A percentile compares a stretch with the other conserved stretches of the same genome.
Evolutionary conservation across 2,888 invertebrate genomes (phyloP).

Genomic region (Eilema depressum): DNA sequence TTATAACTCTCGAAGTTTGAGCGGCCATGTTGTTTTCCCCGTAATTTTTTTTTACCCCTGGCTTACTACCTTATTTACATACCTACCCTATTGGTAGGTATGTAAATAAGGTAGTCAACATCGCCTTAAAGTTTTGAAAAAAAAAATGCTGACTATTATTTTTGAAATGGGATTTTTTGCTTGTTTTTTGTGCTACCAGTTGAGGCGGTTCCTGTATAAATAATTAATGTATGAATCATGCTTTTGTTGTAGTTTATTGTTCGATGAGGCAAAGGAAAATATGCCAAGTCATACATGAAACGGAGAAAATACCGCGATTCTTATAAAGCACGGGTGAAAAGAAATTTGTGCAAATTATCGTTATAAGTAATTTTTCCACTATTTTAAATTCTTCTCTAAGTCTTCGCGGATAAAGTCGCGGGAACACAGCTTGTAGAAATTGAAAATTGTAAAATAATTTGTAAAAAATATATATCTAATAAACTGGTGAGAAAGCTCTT

Average conservation of each 20-base stretch:
- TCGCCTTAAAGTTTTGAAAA: conserved; percentile 17
- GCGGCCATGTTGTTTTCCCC: conserved; percentile 56
- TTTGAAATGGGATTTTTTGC: neutral
- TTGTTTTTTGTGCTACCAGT: neutral
- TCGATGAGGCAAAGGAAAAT: neutral
- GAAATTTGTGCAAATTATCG: too few relatives aligned
- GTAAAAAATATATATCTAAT: too few relatives aligned
- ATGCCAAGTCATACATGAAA: neutral
- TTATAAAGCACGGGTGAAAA: too few relatives aligned
- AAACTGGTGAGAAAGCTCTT: too few relatives aligned
- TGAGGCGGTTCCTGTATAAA: neutral
- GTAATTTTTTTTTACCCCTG: conserved; percentile 29
- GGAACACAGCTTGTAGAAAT: too few relatives aligned
- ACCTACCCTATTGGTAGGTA: conserved; percentile 42
- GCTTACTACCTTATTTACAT: conserved; percentile 22
- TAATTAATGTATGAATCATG: neutral
- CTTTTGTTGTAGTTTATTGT: neutral
- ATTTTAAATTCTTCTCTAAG: too few relatives aligned
- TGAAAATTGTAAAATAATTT: too few relatives aligned
- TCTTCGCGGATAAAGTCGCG: too few relatives aligned
- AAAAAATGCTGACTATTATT: conserved; percentile 10
- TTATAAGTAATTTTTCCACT: too few relatives aligned
- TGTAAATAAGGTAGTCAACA: conserved; percentile 19
- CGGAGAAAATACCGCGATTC: too few relatives aligned
- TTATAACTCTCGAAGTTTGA: conserved; percentile 66